Evolutionary conservation across 1,140 invertebrate genomes (phyloP).

Genomic region (Drosophila sp.): DNA sequence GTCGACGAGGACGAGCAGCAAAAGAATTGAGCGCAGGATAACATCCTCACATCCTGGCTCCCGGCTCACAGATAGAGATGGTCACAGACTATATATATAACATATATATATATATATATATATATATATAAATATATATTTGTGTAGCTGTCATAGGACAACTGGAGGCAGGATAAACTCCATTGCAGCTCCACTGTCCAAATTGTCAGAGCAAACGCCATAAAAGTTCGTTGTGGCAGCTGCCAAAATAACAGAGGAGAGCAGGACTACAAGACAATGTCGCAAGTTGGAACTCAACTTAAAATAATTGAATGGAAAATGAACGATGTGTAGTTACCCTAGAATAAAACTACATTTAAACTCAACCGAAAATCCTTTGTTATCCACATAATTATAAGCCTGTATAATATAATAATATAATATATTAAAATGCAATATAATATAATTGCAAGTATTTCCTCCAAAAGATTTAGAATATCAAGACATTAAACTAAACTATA

Average conservation of each 20-base stretch:
- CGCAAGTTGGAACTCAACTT: not conserved
- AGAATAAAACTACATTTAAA: not conserved
- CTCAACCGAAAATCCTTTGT: too few species aligned
- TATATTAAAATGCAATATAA: too few species aligned
- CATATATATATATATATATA: not conserved
- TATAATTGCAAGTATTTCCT: too few species aligned
- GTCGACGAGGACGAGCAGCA: not conserved
- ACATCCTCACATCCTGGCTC: slow-evolving; percentile 2
- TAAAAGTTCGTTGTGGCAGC: slow-evolving; percentile 20
- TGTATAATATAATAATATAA: too few species aligned
- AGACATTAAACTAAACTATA: too few species aligned
- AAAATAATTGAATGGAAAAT: not conserved
- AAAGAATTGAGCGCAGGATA: not conserved
- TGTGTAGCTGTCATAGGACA: not conserved
- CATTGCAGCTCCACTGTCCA: slow-evolving; percentile 3
- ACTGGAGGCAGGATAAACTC: not conserved
- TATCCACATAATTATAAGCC: too few species aligned
- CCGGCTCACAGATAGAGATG: not conserved
- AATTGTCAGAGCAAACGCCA: slow-evolving; percentile 20
- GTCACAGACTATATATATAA: not conserved
- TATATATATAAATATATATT: not conserved
- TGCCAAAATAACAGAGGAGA: slow-evolving; percentile 7
- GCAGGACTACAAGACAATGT: not conserved
- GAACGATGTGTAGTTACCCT: not conserved
- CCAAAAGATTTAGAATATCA: too few species aligned